Percentiles rank a stretch among this genome's conserved stretches.
Conservation (phyloP, 2,888 invertebrate genomes). For the Plagodis dolabraria region DNA sequence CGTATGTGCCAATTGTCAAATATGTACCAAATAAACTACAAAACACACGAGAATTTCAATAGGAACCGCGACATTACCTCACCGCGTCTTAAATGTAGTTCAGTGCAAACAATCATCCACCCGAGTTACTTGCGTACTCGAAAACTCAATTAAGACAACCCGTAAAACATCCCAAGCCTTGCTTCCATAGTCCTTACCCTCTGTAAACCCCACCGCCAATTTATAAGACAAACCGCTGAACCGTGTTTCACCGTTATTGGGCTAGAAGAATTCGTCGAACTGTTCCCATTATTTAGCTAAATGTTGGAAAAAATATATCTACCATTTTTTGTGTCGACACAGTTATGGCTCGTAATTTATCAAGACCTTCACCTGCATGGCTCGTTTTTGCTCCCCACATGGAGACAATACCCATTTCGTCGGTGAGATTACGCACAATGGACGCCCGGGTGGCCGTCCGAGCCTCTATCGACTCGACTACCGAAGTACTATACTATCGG, state of each 20-base stretch:
- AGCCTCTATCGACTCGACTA: conserved; percentile 50
- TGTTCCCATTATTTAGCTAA: conserved; percentile 29
- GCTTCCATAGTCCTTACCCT: conserved; percentile 35
- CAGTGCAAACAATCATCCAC: conserved; percentile 37
- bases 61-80: conserved; percentile 16
- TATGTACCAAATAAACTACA: conserved; percentile 13
- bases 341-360: conserved; percentile 48
- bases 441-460: conserved; percentile 76
- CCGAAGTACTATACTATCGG: conserved; percentile 40
- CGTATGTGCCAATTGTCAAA: conserved; percentile 12
- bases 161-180: conserved; percentile 50
- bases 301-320: conserved; percentile 23
- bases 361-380: conserved; percentile 59
- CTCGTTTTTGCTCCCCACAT: conserved; percentile 47
- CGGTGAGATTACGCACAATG: conserved; percentile 57
- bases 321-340: conserved; percentile 34
- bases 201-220: conserved; percentile 51
- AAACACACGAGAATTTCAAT: conserved; percentile 14
- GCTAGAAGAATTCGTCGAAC: conserved; percentile 33
- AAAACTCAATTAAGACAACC: conserved; percentile 60
- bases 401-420: conserved; percentile 63
- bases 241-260: conserved; percentile 42
- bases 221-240: conserved; percentile 54
- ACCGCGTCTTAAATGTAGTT: conserved; percentile 20
- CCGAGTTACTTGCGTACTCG: conserved; percentile 47